These are phyloP conservation scores for Phenganax marumi DNA, from an alignment of 92 coral and sea anemone genomes.

Conservation along the genomic window DNA sequence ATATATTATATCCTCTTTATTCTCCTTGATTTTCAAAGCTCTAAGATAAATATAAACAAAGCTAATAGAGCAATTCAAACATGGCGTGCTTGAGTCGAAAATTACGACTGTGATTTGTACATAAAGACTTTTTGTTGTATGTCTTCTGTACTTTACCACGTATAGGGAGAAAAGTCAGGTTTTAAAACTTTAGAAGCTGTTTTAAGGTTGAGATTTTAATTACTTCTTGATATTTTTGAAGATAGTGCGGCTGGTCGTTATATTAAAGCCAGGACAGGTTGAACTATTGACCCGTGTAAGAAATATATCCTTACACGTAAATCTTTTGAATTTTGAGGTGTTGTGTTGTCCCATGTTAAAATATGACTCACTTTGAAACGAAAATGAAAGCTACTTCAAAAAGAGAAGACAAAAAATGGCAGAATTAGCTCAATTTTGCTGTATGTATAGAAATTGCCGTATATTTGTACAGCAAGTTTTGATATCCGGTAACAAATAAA, in stretches of 20 bases:
- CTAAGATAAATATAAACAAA: neutral
- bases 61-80: neutral
- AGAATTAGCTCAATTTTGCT: neutral
- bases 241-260: too few relatives aligned
- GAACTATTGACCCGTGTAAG: neutral
- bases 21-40: neutral
- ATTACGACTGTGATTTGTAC: neutral
- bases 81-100: neutral
- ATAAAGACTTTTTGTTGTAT: neutral
- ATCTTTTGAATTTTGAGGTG: neutral
- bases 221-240: too few relatives aligned
- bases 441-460: neutral
- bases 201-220: neutral
- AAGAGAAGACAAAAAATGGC: neutral
- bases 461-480: neutral
- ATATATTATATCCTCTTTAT: neutral
- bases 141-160: neutral
- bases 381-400: neutral
- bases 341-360: neutral
- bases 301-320: neutral
- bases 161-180: neutral
- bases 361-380: neutral
- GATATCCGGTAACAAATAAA: conserved; percentile 10
- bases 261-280: too few relatives aligned
- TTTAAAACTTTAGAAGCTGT: neutral